Percentiles rank a stretch among this genome's conserved stretches.
Conservation (phyloP, 1,140 invertebrate species). For the Drosophila nannoptera region DNA sequence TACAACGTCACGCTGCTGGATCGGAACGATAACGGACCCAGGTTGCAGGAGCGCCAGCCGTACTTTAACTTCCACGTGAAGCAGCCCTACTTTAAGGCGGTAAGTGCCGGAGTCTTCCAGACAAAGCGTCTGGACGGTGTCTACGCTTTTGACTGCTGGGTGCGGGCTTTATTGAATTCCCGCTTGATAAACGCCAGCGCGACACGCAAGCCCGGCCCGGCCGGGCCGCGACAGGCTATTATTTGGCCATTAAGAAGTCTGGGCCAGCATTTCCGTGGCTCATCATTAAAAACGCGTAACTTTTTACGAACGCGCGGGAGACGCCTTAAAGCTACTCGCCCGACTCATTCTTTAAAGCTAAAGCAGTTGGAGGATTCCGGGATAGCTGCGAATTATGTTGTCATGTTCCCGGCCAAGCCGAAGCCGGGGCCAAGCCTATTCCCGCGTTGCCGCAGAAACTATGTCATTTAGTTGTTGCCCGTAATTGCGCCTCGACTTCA, state of each 20-base stretch:
- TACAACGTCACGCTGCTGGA: constrained; percentile 66
- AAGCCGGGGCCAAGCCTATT: constrained; percentile 62
- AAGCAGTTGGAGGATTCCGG: not conserved
- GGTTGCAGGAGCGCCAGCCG: constrained; percentile 61
- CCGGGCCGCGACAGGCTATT: constrained; percentile 22
- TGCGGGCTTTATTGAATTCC: constrained; percentile 70
- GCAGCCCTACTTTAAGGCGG: constrained; percentile 72
- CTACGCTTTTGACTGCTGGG: constrained; percentile 43
- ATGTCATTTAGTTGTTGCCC: constrained; percentile 59
- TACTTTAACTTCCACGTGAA: constrained; percentile 66
- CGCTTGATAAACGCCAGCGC: constrained; percentile 56
- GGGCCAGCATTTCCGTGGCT: constrained; percentile 27
- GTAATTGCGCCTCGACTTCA: constrained; percentile 25
- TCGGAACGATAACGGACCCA: constrained; percentile 75
- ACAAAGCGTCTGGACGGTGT: constrained; percentile 63
- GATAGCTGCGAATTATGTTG: constrained; percentile 60
- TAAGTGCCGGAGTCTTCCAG: constrained; percentile 51
- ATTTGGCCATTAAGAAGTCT: constrained; percentile 65
- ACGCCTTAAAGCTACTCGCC: constrained; percentile 31
- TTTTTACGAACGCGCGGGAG: constrained; percentile 40
- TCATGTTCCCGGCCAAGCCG: constrained; percentile 47
- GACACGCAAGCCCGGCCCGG: constrained; percentile 44
- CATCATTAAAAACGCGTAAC: constrained; percentile 72
- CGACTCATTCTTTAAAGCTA: constrained; percentile 8
- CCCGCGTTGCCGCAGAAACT: constrained; percentile 50